Evolutionary conservation across 2,113 vertebrate genomes (phyloP), one percentile per base, ranked within the genome.

Genomic region (Carettochelys insculpta): DNA sequence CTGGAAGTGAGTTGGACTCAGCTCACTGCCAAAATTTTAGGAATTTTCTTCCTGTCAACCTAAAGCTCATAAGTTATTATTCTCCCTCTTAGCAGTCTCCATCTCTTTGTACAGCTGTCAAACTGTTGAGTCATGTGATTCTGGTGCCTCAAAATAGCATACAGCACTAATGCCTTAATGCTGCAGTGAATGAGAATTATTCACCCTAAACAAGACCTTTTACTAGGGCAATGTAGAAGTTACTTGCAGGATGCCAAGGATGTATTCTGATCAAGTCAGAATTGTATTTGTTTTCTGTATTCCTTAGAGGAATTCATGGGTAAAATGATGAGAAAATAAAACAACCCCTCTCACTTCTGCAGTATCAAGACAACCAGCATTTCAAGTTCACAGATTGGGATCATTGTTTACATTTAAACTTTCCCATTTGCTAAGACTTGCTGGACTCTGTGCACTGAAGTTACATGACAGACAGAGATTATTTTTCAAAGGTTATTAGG

Each of bases 81-180:
- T 56, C 16, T 84, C 83, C 34, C 47, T 80, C 52, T 12, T 41
- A 29, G 77, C 10, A 6, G 29, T 65, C 34, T 45, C 77, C 27
- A 93, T n/a, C 31, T 78, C 77, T 82, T 8, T 11, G 17, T 41
- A 94, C 24, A 43, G 16, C 24, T 45, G 2, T 47, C 24, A 5
- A 54, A 29, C 6, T n/a, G 13, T 80, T 80, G 51, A 51, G 31
- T 22, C 16, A 80, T 4, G 17, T 71, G 48, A 54, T 90, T 76
- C 31, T 75, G 22, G 27, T 85, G 65, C 20, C 6, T 0, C 54
- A 48, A 22, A 85, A 56, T 47, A 77, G 14, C 25, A 31, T 0
- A 4, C 43, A 56, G 6, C 4, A n/a, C 11, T 45, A 80, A 50
- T 6, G 20, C 29, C 16, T 71, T 51, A 54, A 76, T 3, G n/a